Base-by-base conservation (phyloP, 2,797 vertebrate genomes). In the Ctenosaura bakeri region DNA sequence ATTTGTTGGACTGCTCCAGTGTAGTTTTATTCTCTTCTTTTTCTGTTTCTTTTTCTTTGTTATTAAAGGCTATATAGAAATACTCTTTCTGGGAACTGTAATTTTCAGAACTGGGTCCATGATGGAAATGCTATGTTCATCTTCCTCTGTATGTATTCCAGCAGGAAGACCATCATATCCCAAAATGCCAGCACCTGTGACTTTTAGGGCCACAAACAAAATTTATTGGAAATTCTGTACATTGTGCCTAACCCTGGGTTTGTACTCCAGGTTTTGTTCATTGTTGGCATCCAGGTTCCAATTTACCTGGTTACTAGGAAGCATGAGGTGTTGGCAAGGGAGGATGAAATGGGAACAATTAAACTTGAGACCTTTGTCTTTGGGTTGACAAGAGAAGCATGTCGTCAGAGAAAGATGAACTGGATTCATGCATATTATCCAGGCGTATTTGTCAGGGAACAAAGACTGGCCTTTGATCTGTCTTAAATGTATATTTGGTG, bases 1-100 rank as follows among this genome's bases (percentile, higher is more conserved):
- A 74, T 82, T n/a, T 24, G 35, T 38, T 24, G 42, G 62, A 77
- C 46, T 79, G 22, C 64, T 89, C 78, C 74, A 79, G 73, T 89
- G 54, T 83, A 62, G 81, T 76, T 76, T 32, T 56, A 26, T 85
- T 20, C 24, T 74, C 16, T 69, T 18, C 9, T 14, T 62, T 50
- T 50, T 16, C 26, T 78, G 16, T n/a, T 22, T 9, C 24, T 32
- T 62, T 8, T 3, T 14, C 74, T 22, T 22, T 20, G 46, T 38
- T 32, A 32, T 64, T 35, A 52, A 77, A 78, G 35, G 32, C 32
- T 77, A 22, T 9, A 29, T 64, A 74, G 32, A 46, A 89, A 22
- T 26, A 50, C 2, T 89, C 14, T 12, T 13, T 32, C 14, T 50
- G 24, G 77, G n/a, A 22, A 87, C 10, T 12, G 16, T 18, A 52